Percentiles rank a stretch among this genome's conserved stretches.
These are phyloP conservation scores for Carcinoscorpius rotundicauda DNA, from an alignment of 1,140 invertebrate genomes.

Conservation along the genomic window DNA sequence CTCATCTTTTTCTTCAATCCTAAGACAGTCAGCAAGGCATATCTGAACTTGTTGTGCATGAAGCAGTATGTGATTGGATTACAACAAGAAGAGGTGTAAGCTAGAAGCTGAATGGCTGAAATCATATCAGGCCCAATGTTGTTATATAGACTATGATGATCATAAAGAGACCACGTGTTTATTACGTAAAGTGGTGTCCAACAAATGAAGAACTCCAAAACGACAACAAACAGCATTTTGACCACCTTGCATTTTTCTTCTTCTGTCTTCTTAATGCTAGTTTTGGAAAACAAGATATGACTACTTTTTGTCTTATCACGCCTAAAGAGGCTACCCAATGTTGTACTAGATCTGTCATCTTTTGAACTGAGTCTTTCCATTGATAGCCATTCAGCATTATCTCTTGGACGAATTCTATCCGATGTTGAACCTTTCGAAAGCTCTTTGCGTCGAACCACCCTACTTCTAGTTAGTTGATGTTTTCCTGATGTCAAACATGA, in stretches of 20 bases:
- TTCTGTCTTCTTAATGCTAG: slow-evolving; percentile 22
- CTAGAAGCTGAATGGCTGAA: slow-evolving; percentile 36
- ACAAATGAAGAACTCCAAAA: slow-evolving; percentile 43
- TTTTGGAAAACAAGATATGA: not conserved
- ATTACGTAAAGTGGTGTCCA: slow-evolving; percentile 42
- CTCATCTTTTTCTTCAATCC: no score
- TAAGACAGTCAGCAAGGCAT: no score
- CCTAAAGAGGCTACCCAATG: no score
- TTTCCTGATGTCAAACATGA: no score
- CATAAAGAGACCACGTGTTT: slow-evolving; percentile 35
- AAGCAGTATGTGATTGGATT: slow-evolving; percentile 45
- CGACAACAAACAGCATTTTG: slow-evolving; percentile 41
- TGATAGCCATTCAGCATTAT: no score
- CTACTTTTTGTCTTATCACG: no score
- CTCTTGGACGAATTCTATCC: no score
- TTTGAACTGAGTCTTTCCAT: no score
- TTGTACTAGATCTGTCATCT: no score
- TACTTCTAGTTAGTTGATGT: no score
- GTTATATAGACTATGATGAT: slow-evolving; percentile 26
- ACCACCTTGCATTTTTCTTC: slow-evolving; percentile 35
- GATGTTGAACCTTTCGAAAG: no score
- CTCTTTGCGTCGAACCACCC: no score
- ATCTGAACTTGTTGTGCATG: slow-evolving; percentile 40
- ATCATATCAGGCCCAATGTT: slow-evolving; percentile 24
- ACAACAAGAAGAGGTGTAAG: slow-evolving; percentile 40